Conservation (phyloP, 2,888 invertebrate species). For the Dryadula phaetusa region DNA sequence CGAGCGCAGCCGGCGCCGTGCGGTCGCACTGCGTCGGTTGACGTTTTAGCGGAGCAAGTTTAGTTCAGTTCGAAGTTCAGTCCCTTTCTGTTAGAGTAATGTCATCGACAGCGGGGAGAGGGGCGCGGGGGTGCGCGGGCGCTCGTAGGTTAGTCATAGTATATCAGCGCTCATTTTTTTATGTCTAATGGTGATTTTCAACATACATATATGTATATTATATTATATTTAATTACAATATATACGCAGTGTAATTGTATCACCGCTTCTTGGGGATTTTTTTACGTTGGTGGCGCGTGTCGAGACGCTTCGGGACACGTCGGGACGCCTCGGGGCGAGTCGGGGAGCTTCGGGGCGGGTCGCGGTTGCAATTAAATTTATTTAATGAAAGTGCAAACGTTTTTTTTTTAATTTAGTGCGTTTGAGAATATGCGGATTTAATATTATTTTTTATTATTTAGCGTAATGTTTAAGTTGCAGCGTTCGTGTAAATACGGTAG, state of each 20-base stretch:
- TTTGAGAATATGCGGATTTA: conserved; percentile 31
- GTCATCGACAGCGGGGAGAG: conserved; percentile 10
- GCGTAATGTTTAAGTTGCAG: conserved; percentile 31
- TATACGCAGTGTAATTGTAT: conserved; percentile 35
- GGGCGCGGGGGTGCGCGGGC: conserved; percentile 6
- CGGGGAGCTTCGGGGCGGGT: too few relatives aligned
- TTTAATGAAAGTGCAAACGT: conserved; percentile 34
- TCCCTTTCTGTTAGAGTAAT: conserved; percentile 20
- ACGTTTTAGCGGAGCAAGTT: conserved; percentile 40
- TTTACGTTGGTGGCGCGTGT: too few relatives aligned
- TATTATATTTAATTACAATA: conserved; percentile 29
- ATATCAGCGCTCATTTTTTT: conserved; percentile 41
- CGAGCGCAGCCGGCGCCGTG: conserved; percentile 50
- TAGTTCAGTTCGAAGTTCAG: conserved; percentile 14
- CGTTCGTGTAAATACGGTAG: conserved; percentile 40
- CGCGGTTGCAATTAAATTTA: conserved; percentile 30
- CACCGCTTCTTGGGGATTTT: conserved; percentile 37
- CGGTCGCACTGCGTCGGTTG: conserved; percentile 53
- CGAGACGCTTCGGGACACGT: too few relatives aligned
- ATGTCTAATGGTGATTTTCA: conserved; percentile 37
- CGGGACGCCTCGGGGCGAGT: too few relatives aligned
- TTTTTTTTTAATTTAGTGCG: conserved; percentile 24
- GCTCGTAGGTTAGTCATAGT: conserved; percentile 41
- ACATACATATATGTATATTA: conserved; percentile 9
- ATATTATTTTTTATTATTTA: conserved; percentile 33